Conservation (phyloP, 2,888 invertebrate species). For the Tetragonisca angustula region DNA sequence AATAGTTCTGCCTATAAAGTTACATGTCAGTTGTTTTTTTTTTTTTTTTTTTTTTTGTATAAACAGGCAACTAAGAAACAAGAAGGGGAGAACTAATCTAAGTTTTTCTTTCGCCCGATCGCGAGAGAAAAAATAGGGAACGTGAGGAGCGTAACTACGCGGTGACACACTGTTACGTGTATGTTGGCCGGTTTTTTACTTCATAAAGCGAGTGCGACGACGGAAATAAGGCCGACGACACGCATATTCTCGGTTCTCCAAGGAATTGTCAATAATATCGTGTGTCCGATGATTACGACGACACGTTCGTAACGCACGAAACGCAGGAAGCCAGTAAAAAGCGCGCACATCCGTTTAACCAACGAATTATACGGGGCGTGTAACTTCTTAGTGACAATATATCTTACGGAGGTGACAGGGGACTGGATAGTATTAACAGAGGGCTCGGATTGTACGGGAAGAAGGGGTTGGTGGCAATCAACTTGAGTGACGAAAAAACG, state of each 20-base stretch:
- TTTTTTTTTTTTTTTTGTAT: too few species aligned
- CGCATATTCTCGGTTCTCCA: background rate
- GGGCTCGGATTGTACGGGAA: background rate
- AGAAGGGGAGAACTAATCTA: background rate
- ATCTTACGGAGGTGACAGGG: conserved; percentile 1
- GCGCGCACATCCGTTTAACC: conserved; percentile 73
- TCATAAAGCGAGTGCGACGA: background rate
- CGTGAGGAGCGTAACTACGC: background rate
- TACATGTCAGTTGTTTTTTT: background rate
- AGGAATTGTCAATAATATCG: conserved; percentile 1
- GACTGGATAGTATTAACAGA: background rate
- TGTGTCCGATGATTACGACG: conserved; percentile 67
- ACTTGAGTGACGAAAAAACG: conserved; percentile 50
- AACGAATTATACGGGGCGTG: conserved; percentile 2
- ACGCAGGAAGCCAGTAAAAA: conserved; percentile 81
- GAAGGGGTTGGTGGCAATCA: conserved; percentile 21
- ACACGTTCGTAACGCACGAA: conserved; percentile 71
- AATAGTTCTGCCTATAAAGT: too few species aligned
- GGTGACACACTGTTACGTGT: background rate
- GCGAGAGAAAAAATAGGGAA: background rate
- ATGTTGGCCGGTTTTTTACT: conserved; percentile 1
- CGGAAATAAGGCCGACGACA: conserved; percentile 23
- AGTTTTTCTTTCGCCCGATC: background rate
- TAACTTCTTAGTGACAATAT: background rate
- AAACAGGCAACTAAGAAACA: background rate